phyloP scores from a whole-genome alignment of 2,888 invertebrate genomes.

The Andrena bucephala region DNA sequence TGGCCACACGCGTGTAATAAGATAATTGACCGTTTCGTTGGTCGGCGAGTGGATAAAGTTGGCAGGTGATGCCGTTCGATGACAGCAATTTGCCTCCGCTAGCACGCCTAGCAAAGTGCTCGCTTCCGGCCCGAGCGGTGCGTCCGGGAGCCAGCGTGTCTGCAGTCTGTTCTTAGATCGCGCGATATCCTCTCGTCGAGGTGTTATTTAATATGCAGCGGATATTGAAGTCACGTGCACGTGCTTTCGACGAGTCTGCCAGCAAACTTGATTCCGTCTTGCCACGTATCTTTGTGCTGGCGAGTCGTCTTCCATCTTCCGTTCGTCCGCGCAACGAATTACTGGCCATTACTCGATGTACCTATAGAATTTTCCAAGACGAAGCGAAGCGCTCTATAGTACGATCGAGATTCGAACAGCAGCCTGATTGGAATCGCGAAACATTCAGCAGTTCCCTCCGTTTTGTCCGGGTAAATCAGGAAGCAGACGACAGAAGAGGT shows the following conservation, averaged over 20 bases:
- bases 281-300: no score
- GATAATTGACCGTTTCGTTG: conserved; percentile 70
- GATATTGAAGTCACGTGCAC: conserved; percentile 6
- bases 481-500: not conserved
- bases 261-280: no score
- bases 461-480: not conserved
- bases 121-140: conserved; percentile 58
- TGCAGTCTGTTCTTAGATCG: conserved; percentile 22
- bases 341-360: no score
- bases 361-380: no score
- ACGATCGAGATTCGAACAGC: no score
- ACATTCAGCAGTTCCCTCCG: not conserved
- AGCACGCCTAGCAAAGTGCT: conserved; percentile 68
- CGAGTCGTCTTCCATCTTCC: no score
- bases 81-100: conserved; percentile 68
- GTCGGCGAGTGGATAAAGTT: conserved; percentile 51
- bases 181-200: not conserved
- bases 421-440: not conserved
- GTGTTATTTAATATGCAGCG: not conserved
- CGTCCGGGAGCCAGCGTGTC: conserved; percentile 1
- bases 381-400: no score
- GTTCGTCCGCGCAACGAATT: no score
- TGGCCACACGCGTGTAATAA: conserved; percentile 58
- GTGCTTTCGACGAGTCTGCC: no score
- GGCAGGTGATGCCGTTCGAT: conserved; percentile 61